Conservation (phyloP, 2,797 vertebrate genomes). For the Pseudomugil gertrudae region DNA sequence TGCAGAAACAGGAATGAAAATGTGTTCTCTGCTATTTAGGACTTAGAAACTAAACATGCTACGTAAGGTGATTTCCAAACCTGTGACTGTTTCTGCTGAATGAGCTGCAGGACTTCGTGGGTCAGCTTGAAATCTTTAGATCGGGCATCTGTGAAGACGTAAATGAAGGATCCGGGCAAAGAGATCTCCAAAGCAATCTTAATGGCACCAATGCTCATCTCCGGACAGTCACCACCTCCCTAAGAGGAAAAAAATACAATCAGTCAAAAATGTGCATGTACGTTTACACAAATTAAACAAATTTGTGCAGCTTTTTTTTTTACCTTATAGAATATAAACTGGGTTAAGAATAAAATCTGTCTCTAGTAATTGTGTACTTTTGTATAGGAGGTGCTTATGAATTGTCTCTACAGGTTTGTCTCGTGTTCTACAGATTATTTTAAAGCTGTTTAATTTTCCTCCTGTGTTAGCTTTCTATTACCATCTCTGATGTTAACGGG, state of each 20-base stretch:
- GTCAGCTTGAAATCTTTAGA: constrained; percentile 96
- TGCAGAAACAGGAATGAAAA: constrained; percentile 50
- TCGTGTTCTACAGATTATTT: background rate
- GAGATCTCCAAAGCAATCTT: constrained; percentile 98
- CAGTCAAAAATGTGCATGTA: constrained; percentile 1
- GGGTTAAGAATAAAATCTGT: background rate
- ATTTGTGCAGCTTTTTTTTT: background rate
- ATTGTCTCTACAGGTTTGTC: too few relatives aligned
- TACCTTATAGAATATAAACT: background rate
- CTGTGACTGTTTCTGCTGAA: constrained; percentile 98
- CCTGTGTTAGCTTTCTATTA: too few relatives aligned
- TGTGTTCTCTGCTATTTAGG: background rate
- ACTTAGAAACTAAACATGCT: background rate
- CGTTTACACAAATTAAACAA: background rate
- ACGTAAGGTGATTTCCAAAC: constrained; percentile 67
- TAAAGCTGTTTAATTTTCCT: background rate
- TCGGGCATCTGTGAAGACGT: constrained; percentile 97
- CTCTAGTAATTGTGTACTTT: background rate
- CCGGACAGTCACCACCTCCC: constrained; percentile 98
- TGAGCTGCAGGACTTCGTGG: constrained; percentile 95
- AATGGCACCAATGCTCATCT: constrained; percentile 99
- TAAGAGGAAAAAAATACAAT: constrained; percentile 60
- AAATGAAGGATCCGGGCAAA: constrained; percentile 95
- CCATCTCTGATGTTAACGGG: too few relatives aligned
- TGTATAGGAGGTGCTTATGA: too few relatives aligned